These are phyloP conservation scores for Antheraea mylitta DNA, from an alignment of 1,140 invertebrate species.

Conservation along the genomic window DNA sequence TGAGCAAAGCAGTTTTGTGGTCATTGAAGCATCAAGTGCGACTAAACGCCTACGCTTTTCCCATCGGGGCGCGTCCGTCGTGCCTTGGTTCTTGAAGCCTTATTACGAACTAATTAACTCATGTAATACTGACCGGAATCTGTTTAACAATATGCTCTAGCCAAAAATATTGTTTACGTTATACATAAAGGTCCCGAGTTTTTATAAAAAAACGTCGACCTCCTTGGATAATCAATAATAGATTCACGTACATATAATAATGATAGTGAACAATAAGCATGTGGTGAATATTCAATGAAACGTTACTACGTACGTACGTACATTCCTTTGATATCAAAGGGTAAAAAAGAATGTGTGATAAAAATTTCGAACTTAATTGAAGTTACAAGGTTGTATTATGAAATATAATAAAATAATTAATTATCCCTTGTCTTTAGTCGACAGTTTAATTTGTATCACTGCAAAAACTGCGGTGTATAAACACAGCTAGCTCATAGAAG, in stretches of 20 bases:
- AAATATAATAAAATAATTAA: not conserved
- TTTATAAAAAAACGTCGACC: not conserved
- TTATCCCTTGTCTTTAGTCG: not conserved
- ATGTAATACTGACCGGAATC: not conserved
- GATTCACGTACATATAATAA: too few species aligned
- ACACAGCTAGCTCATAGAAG: too few species aligned
- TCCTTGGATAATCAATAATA: too few species aligned
- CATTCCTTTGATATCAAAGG: not conserved
- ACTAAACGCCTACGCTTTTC: constrained; percentile 57
- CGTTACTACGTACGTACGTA: not conserved
- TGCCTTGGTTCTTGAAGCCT: constrained; percentile 50
- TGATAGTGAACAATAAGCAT: not conserved
- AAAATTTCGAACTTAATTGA: not conserved
- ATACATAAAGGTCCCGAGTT: not conserved
- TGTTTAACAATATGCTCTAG: not conserved
- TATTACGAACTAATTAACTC: constrained; percentile 48
- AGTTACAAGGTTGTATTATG: not conserved
- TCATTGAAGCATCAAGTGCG: constrained; percentile 60
- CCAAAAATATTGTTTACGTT: not conserved
- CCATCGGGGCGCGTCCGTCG: constrained; percentile 45
- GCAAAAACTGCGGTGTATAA: not conserved
- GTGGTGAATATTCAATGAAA: not conserved
- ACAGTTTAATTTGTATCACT: not conserved
- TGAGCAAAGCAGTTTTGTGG: constrained; percentile 55
- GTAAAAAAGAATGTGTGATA: not conserved